These are phyloP conservation scores for Clistopyga incitator DNA, from an alignment of 2,888 invertebrate genomes.

Conservation along the genomic window DNA sequence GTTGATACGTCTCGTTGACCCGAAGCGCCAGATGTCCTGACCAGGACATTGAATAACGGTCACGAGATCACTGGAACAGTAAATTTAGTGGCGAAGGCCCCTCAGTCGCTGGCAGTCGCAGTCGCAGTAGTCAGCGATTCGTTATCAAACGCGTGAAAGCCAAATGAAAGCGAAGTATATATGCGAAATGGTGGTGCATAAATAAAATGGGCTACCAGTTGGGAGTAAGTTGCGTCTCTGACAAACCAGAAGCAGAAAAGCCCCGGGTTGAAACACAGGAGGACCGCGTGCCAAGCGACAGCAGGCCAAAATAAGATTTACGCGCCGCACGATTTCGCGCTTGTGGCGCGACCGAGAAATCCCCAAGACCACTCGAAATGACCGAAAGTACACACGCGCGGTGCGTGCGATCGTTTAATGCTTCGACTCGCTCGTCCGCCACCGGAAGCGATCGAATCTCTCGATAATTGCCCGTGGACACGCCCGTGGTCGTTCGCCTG, in stretches of 20 bases:
- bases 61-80: slow-evolving; percentile 43
- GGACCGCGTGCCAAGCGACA: slow-evolving; percentile 55
- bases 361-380: slow-evolving; percentile 14
- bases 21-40: slow-evolving; percentile 4
- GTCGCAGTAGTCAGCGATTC: slow-evolving; percentile 53
- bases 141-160: slow-evolving; percentile 66
- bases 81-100: slow-evolving; percentile 44
- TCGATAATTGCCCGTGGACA: slow-evolving; percentile 63
- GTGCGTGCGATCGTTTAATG: slow-evolving; percentile 37
- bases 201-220: slow-evolving; percentile 60
- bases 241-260: slow-evolving; percentile 36
- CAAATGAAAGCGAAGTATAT: slow-evolving; percentile 52
- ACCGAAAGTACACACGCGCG: slow-evolving; percentile 16
- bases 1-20: not conserved
- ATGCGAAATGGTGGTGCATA: slow-evolving; percentile 32
- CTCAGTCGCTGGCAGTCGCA: not conserved
- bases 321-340: slow-evolving; percentile 61
- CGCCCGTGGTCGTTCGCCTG: slow-evolving; percentile 59
- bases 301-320: slow-evolving; percentile 64
- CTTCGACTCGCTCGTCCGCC: slow-evolving; percentile 39
- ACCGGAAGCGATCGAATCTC: slow-evolving; percentile 67
- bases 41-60: slow-evolving; percentile 40
- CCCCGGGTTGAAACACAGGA: slow-evolving; percentile 18
- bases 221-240: not conserved
- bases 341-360: slow-evolving; percentile 56